Conservation (phyloP, 2,797 vertebrate species). For the Etheostoma nigrum region DNA sequence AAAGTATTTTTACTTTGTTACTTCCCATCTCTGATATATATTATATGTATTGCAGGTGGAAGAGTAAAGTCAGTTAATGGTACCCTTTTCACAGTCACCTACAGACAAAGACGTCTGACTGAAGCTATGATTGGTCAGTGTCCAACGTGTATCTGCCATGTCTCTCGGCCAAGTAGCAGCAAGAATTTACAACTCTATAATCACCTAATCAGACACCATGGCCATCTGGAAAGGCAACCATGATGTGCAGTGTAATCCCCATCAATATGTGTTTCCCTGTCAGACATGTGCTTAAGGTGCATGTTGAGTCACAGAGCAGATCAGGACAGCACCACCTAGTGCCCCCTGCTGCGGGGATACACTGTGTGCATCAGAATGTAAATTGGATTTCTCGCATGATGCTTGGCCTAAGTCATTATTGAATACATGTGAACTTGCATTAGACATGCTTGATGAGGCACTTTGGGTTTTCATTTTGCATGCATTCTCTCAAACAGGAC, state of each 20-base stretch:
- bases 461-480: not conserved
- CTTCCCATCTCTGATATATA: not conserved
- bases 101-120: not conserved
- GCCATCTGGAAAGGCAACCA: not conserved
- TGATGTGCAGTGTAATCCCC: not conserved
- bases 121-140: not conserved
- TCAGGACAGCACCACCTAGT: not conserved
- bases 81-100: not conserved
- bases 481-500: slow-evolving; percentile 3
- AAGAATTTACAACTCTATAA: not conserved
- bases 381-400: slow-evolving; percentile 1
- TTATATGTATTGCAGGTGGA: too few relatives aligned
- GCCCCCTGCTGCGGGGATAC: not conserved
- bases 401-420: not conserved
- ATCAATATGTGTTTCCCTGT: not conserved
- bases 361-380: not conserved
- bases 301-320: not conserved
- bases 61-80: not conserved
- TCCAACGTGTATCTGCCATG: not conserved
- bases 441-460: not conserved
- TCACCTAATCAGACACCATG: slow-evolving; percentile 1
- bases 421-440: not conserved
- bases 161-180: not conserved
- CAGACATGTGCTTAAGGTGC: slow-evolving; percentile 2
- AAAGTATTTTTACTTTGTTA: too few relatives aligned